These are phyloP conservation scores for Kryphioiulus occultus DNA, from an alignment of 2,888 invertebrate species.

Conservation along the genomic window DNA sequence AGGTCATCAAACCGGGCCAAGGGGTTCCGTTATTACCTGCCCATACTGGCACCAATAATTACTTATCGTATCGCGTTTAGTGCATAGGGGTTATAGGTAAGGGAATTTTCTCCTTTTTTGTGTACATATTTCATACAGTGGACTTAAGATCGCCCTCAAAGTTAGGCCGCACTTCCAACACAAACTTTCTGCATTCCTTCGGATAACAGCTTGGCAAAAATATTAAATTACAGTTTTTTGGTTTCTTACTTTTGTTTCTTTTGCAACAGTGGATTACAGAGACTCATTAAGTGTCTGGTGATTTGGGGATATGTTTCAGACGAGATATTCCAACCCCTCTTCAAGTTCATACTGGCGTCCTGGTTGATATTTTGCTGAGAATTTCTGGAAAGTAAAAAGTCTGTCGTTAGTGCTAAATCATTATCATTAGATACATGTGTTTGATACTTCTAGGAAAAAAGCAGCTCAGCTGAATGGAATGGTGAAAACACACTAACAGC, in stretches of 20 bases:
- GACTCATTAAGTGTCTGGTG: constrained; percentile 41
- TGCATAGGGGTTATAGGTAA: neutral
- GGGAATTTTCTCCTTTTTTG: neutral
- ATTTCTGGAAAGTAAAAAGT: neutral
- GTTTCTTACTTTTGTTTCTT: constrained; percentile 42
- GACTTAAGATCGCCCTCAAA: neutral
- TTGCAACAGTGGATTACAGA: neutral
- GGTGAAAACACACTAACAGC: neutral
- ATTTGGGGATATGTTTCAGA: constrained; percentile 27
- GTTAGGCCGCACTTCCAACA: neutral
- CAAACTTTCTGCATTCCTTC: neutral
- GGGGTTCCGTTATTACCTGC: constrained; percentile 20
- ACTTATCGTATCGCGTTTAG: neutral
- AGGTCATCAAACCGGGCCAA: neutral
- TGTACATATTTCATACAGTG: neutral
- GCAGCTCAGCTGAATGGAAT: neutral
- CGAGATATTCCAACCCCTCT: constrained; percentile 24
- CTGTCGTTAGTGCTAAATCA: neutral
- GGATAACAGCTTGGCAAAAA: neutral
- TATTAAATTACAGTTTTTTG: neutral
- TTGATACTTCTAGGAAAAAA: neutral
- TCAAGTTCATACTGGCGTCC: constrained; percentile 18
- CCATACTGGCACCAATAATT: constrained; percentile 13
- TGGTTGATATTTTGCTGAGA: constrained; percentile 10
- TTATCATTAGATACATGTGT: neutral